A percentile compares a stretch with the other conserved stretches of the same genome.
These are phyloP conservation scores for Nebria ingens DNA, from an alignment of 1,140 invertebrate genomes.

Conservation along the genomic window DNA sequence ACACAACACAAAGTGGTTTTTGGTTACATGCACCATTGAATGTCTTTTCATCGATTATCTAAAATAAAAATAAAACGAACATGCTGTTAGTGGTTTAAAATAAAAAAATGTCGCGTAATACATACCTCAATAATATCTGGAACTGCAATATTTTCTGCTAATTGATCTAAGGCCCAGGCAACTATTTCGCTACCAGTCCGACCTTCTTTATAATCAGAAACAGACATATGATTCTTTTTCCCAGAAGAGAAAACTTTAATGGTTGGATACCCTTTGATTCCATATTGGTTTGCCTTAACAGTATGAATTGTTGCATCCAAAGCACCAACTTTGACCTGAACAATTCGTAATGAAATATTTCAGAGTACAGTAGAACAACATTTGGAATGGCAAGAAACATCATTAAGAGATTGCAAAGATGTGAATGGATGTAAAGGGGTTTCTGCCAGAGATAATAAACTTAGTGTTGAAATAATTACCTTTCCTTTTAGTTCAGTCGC, in stretches of 20 bases:
- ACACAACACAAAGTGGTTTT: conserved; percentile 84
- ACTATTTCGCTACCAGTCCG: conserved; percentile 86
- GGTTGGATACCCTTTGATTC: conserved; percentile 89
- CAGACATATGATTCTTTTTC: conserved; percentile 58
- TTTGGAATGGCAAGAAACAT: too few species aligned
- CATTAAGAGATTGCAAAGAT: background rate
- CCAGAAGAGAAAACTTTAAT: conserved; percentile 91
- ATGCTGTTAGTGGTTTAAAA: too few species aligned
- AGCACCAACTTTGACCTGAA: conserved; percentile 88
- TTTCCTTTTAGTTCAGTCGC: conserved; percentile 91
- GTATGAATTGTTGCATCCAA: conserved; percentile 91
- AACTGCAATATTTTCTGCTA: conserved; percentile 74
- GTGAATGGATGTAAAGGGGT: background rate
- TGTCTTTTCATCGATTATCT: conserved; percentile 43
- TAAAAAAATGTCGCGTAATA: too few species aligned
- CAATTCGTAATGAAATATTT: too few species aligned
- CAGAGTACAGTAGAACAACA: background rate
- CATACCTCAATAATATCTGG: conserved; percentile 82
- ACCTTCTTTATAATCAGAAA: conserved; percentile 80
- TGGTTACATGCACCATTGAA: conserved; percentile 71
- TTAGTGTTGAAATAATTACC: conserved; percentile 26
- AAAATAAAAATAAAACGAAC: conserved; percentile 31
- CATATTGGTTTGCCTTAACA: conserved; percentile 63
- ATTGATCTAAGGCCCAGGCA: conserved; percentile 76
- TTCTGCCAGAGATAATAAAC: background rate